Conservation (phyloP, 2,797 vertebrate species). For the Xiphorhynchus erythropygius region DNA sequence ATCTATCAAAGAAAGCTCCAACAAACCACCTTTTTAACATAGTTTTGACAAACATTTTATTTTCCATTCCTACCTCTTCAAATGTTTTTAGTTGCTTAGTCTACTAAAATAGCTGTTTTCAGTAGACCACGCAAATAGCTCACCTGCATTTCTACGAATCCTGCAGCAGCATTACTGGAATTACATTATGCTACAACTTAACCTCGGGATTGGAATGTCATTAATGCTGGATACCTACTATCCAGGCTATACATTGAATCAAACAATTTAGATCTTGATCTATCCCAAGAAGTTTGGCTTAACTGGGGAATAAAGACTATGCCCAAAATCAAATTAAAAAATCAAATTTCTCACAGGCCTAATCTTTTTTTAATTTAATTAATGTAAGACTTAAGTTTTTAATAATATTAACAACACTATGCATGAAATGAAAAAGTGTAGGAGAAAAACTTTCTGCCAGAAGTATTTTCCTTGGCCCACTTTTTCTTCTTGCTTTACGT, state of each 20-base stretch:
- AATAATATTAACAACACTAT: not conserved
- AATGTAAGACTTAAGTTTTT: not conserved
- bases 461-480: not conserved
- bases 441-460: not conserved
- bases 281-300: not conserved
- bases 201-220: not conserved
- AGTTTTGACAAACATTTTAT: not conserved
- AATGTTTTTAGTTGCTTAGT: not conserved
- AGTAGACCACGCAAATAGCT: not conserved
- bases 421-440: not conserved
- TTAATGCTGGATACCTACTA: not conserved
- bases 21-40: not conserved
- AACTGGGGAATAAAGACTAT: not conserved
- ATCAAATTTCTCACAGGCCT: not conserved
- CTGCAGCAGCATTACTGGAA: not conserved
- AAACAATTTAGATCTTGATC: not conserved
- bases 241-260: not conserved
- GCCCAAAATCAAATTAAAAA: not conserved
- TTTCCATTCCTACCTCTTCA: not conserved
- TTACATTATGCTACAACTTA: not conserved
- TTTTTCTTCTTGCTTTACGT: not conserved
- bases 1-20: not conserved
- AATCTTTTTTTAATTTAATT: not conserved
- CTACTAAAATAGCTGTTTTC: not conserved
- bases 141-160: not conserved